Percentiles rank a stretch among this genome's conserved stretches.
phyloP scores from a whole-genome alignment of 37 sponge, comb jelly and placozoan genomes.

The Halichondria panicea region DNA sequence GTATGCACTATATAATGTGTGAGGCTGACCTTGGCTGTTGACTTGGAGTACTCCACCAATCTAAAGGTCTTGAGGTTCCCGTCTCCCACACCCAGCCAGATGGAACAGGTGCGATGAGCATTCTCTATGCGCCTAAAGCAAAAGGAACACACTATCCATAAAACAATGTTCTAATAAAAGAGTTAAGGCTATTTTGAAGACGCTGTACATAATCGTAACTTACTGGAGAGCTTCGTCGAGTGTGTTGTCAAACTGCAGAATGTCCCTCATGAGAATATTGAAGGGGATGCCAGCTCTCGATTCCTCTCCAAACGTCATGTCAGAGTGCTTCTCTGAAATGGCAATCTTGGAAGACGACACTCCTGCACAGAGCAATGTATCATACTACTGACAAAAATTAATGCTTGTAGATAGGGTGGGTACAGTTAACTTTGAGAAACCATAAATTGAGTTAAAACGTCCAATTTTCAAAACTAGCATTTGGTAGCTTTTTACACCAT shows the following conservation, averaged over 20 bases:
- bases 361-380: slow-evolving; percentile 1
- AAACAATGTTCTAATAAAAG: not conserved
- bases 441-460: too few relatives aligned
- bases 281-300: slow-evolving; percentile 62
- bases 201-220: not conserved
- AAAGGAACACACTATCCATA: not conserved
- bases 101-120: slow-evolving; percentile 72
- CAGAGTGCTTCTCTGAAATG: slow-evolving; percentile 66
- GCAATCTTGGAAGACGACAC: slow-evolving; percentile 48
- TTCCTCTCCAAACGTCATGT: slow-evolving; percentile 53
- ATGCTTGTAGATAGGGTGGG: too few relatives aligned
- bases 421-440: too few relatives aligned
- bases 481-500: too few relatives aligned
- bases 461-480: too few relatives aligned
- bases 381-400: too few relatives aligned
- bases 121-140: slow-evolving; percentile 42
- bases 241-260: slow-evolving; percentile 64
- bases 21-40: slow-evolving; percentile 51
- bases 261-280: slow-evolving; percentile 61
- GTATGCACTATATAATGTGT: not conserved
- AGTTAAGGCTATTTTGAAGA: not conserved
- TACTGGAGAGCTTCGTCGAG: slow-evolving; percentile 50
- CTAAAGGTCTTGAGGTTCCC: slow-evolving; percentile 38
- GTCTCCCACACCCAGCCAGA: slow-evolving; percentile 77
- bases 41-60: slow-evolving; percentile 58